Evolutionary conservation across 2,797 vertebrate species (phyloP), one percentile per base, ranked within the genome.

Genomic region (Astyanax mexicanus): DNA sequence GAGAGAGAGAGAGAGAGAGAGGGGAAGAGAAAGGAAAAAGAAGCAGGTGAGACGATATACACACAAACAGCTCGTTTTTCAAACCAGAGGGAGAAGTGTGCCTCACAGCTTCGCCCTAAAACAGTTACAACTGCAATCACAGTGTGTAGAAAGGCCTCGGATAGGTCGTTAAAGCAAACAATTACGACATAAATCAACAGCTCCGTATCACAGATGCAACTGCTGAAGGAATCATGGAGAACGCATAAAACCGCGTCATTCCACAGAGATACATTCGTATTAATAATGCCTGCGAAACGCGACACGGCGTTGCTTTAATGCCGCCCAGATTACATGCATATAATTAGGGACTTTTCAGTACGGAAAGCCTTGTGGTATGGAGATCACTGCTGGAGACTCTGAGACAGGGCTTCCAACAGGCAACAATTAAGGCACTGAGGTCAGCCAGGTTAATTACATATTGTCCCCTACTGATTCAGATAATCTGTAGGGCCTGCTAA

Each of bases 361-460:
- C 49, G 27, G 60, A 37, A 78, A 67, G 49, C 71, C 73, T 58
- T 21, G 29, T 66, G 49, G 29, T 68, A 40, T 54, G n/a, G 64
- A 75, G 87, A 88, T 93, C 91, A 90, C 93, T 86, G 88, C 89
- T 87, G 93, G 93, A 91, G 87, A 92, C 90, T 45, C 57, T 57
- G 76, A 77, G 78, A 62, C 77, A 49, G 75, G 92, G 90, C 91
- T 91, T 92, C 91, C 90, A 92, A 92, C 89, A 92, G 90, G 92
- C 83, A 4, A 88, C 91, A 94, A 92, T 93, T 94, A 95, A 94
- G 91, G 92, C 93, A 91, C 84, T 81, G 71, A 84, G 93, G 94
- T 95, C 93, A 93, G 90, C 80, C 85, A 86, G 88, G 95, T 95
- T 96, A 96, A 96, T 96, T 95, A 94, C 93, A 94, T 94, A 91